Percentiles rank a stretch among this genome's conserved stretches.
These are phyloP conservation scores for Hemibagrus guttatus DNA, from an alignment of 2,797 vertebrate genomes.

Conservation along the genomic window DNA sequence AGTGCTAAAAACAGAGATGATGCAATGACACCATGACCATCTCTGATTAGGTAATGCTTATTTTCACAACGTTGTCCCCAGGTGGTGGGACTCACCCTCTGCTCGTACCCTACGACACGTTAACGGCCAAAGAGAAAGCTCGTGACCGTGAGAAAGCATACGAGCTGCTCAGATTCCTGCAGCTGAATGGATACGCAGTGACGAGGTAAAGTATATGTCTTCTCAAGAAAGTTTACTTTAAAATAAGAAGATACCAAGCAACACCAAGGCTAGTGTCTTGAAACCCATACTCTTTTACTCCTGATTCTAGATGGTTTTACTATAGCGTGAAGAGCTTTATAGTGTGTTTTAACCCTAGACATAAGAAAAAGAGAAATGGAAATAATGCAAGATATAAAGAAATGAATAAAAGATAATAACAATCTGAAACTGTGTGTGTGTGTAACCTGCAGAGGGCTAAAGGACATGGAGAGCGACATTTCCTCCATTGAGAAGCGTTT, in stretches of 20 bases:
- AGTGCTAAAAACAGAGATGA: background rate
- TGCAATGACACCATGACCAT: too few relatives aligned
- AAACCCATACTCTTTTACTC: background rate
- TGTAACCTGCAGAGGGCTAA: slow-evolving; percentile 81
- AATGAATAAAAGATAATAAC: background rate
- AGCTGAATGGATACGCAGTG: slow-evolving; percentile 91
- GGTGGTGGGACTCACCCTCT: slow-evolving; percentile 92
- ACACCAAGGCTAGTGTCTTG: background rate
- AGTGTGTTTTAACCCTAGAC: background rate
- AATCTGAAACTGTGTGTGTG: background rate
- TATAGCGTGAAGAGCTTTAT: background rate
- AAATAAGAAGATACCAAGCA: background rate
- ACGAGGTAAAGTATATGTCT: slow-evolving; percentile 74
- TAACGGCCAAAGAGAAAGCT: slow-evolving; percentile 95
- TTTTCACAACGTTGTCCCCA: slow-evolving; percentile 55
- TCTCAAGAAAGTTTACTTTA: background rate
- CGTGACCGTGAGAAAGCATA: slow-evolving; percentile 91
- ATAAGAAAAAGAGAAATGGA: background rate
- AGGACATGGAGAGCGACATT: slow-evolving; percentile 94
- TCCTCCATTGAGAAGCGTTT: slow-evolving; percentile 96
- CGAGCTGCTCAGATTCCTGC: slow-evolving; percentile 90
- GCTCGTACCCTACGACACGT: slow-evolving; percentile 92
- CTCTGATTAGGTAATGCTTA: background rate
- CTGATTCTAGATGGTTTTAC: background rate
- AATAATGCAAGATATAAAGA: background rate